phyloP scores from a whole-genome alignment of 2,888 invertebrate genomes.

The Penaeus monodon region DNA sequence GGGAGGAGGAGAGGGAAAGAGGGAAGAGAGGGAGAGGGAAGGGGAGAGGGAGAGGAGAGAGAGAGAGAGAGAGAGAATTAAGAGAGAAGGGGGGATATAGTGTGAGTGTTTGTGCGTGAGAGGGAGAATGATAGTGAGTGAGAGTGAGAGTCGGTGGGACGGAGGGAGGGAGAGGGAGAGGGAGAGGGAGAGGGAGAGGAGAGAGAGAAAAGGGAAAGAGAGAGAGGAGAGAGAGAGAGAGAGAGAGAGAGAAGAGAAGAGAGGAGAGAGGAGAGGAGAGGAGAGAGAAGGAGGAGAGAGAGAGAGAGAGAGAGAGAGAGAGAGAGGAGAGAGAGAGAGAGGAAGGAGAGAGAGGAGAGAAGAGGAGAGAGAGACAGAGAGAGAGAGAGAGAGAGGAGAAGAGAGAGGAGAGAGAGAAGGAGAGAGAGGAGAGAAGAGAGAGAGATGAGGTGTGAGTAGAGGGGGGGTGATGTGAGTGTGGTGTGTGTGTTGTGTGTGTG shows the following conservation, averaged over 20 bases:
- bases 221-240: background rate
- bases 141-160: background rate
- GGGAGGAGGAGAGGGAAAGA: background rate
- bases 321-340: no score
- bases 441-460: no score
- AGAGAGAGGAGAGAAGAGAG: no score
- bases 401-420: background rate
- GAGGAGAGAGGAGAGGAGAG: background rate
- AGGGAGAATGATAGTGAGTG: conserved; percentile 3
- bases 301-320: background rate
- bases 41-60: no score
- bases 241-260: background rate
- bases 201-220: conserved; percentile 18
- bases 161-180: background rate
- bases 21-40: no score
- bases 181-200: conserved; percentile 17
- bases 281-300: background rate
- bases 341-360: background rate
- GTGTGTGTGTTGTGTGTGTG: no score
- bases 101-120: background rate
- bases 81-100: background rate
- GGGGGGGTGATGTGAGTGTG: no score
- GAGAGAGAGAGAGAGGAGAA: background rate
- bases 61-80: background rate
- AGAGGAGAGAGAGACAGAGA: background rate